A percentile compares a stretch with the other conserved stretches of the same genome.
Conservation (phyloP, 2,797 vertebrate genomes). For the Benthosema pterotum region DNA sequence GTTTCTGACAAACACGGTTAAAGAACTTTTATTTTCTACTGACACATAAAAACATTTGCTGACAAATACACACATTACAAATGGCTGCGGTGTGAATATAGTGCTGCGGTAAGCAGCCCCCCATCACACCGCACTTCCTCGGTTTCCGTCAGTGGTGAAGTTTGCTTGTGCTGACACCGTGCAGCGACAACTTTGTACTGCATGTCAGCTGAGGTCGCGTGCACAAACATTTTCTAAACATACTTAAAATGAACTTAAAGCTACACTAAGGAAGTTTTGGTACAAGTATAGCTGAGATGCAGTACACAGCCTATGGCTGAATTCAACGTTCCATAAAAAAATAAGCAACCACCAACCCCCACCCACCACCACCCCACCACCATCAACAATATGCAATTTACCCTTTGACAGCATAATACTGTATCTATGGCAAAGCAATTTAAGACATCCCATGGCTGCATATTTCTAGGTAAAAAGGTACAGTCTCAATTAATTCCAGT, state of each 20-base stretch:
- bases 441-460: too few relatives aligned
- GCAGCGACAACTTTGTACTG: background rate
- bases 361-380: too few relatives aligned
- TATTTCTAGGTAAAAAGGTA: too few relatives aligned
- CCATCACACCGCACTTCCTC: slow-evolving; percentile 11
- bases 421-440: too few relatives aligned
- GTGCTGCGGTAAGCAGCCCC: slow-evolving; percentile 33
- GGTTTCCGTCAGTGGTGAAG: slow-evolving; percentile 25
- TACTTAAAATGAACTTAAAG: background rate
- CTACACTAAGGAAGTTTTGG: too few relatives aligned
- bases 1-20: slow-evolving; percentile 50
- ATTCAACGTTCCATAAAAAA: too few relatives aligned
- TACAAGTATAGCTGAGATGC: too few relatives aligned
- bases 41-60: slow-evolving; percentile 8
- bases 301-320: too few relatives aligned
- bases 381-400: too few relatives aligned
- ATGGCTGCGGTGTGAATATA: slow-evolving; percentile 41
- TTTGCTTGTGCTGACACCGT: slow-evolving; percentile 10
- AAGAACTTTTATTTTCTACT: slow-evolving; percentile 24
- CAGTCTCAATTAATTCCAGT: too few relatives aligned
- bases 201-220: background rate
- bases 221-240: slow-evolving; percentile 11
- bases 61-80: slow-evolving; percentile 50
- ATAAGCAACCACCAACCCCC: too few relatives aligned
- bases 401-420: too few relatives aligned